Evolutionary conservation across 2,113 vertebrate genomes (phyloP), one percentile per base, ranked within the genome.

Genomic region (Ammospiza nelsoni): DNA sequence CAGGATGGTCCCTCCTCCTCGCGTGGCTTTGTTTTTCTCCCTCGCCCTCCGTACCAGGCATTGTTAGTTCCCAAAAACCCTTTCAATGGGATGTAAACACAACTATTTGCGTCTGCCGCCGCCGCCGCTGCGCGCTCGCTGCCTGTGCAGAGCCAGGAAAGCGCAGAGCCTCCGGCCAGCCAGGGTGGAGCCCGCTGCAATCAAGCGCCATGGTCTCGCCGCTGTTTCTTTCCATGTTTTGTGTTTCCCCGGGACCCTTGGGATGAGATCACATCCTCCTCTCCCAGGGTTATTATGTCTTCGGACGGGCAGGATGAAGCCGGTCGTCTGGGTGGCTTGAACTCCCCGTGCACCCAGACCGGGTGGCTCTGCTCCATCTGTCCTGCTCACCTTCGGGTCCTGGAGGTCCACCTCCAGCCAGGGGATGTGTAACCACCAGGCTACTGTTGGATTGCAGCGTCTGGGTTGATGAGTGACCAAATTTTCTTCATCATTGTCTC

Each of bases 191-290:
- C 92, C 94, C 48, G 2, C 21, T 9, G 48, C 89, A 96, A 92
- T 95, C 96, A 95, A 90, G 71, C 10, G 1, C 11, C 29, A 95
- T 71, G 95, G 84, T 89, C 89, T 58, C 11, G 11, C 74, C 58
- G 4, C 88, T 78, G 35, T 75, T 95, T 82, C 94, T 95, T 96
- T 96, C 94, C 82, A 92, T 35, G 94, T 83, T 96, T 96, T 96
- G 92, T 94, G 68, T 96, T 96, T 89, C 89, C 91, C 82, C 4
- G 3, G 71, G 89, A 80, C 94, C 92, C 89, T 88, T 83, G 87
- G 91, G 85, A 91, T 96, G 96, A 96, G 94, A 86, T 97, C 94
- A 96, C 93, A 96, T 96, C 96, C 96, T 96, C 82, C 55, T 84
- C 94, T 95, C 91, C 72, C 91, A 84, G 77, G 69, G 87, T 95